These are phyloP conservation scores for Corythaeola cristata DNA, from an alignment of 2,113 vertebrate genomes.

Conservation along the genomic window DNA sequence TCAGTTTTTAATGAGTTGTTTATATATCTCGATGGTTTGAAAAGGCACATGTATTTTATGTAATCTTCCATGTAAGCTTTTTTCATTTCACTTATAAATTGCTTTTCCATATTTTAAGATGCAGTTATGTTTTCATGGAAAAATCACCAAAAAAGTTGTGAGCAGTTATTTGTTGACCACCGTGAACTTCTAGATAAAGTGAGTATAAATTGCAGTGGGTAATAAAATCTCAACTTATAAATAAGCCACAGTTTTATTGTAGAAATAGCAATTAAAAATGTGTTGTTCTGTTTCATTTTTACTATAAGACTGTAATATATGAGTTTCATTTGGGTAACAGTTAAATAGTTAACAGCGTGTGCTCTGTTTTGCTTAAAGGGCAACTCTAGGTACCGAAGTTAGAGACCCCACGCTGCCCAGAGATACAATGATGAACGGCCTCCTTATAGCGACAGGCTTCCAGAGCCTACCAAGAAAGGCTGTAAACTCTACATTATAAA, in stretches of 20 bases:
- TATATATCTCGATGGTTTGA: constrained; percentile 73
- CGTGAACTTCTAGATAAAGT: constrained; percentile 69
- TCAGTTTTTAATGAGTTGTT: constrained; percentile 70
- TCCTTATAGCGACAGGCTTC: constrained; percentile 5
- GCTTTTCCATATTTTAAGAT: constrained; percentile 85
- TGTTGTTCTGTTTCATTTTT: constrained; percentile 69
- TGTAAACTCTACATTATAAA: constrained; percentile 1
- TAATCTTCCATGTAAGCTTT: constrained; percentile 77
- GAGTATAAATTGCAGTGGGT: constrained; percentile 69
- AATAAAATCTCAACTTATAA: constrained; percentile 74
- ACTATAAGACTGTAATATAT: constrained; percentile 59
- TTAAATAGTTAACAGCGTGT: constrained; percentile 15
- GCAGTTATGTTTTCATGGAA: constrained; percentile 65
- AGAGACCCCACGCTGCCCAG: background rate
- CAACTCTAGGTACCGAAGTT: background rate
- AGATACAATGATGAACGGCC: constrained; percentile 41
- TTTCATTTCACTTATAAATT: constrained; percentile 82
- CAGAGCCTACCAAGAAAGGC: background rate
- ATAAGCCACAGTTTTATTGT: constrained; percentile 73
- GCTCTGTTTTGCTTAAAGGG: constrained; percentile 48
- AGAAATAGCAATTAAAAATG: constrained; percentile 72
- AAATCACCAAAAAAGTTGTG: constrained; percentile 52
- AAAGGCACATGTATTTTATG: constrained; percentile 80
- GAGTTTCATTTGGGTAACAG: constrained; percentile 65
- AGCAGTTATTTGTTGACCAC: constrained; percentile 71